phyloP scores from a whole-genome alignment of 2,113 vertebrate species.

The Bubo bubo region DNA sequence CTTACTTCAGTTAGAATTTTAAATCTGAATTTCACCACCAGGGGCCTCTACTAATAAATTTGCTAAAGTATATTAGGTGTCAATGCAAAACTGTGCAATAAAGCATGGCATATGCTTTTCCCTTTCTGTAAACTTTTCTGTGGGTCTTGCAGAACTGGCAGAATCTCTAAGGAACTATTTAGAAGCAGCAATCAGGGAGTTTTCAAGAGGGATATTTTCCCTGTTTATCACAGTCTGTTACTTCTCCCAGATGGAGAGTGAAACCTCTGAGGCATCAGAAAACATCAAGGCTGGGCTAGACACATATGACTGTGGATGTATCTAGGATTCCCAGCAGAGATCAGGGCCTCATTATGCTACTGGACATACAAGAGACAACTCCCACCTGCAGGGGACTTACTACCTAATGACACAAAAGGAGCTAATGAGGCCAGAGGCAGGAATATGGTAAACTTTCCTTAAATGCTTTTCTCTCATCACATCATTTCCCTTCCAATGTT shows the following conservation, averaged over 20 bases:
- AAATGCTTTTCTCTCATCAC: slow-evolving; percentile 15
- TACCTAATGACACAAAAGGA: background rate
- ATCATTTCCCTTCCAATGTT: background rate
- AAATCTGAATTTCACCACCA: background rate
- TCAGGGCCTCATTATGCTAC: background rate
- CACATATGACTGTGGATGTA: background rate
- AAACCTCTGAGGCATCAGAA: background rate
- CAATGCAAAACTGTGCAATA: background rate
- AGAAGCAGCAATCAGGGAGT: background rate
- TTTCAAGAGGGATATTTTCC: background rate
- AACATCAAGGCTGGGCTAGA: background rate
- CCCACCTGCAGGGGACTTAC: background rate
- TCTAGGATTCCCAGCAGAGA: background rate
- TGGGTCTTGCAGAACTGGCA: background rate
- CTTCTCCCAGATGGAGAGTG: background rate
- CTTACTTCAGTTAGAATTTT: background rate
- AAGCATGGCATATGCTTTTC: background rate
- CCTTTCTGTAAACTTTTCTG: background rate
- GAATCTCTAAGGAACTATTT: background rate
- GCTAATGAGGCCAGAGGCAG: background rate
- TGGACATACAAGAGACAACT: background rate
- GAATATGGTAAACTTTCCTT: background rate
- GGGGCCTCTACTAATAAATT: background rate
- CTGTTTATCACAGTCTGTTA: background rate
- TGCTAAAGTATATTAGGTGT: background rate